Evolutionary conservation across 2,797 vertebrate species (phyloP), one percentile per base, ranked within the genome.

Genomic region (Triplophysa bombifrons): DNA sequence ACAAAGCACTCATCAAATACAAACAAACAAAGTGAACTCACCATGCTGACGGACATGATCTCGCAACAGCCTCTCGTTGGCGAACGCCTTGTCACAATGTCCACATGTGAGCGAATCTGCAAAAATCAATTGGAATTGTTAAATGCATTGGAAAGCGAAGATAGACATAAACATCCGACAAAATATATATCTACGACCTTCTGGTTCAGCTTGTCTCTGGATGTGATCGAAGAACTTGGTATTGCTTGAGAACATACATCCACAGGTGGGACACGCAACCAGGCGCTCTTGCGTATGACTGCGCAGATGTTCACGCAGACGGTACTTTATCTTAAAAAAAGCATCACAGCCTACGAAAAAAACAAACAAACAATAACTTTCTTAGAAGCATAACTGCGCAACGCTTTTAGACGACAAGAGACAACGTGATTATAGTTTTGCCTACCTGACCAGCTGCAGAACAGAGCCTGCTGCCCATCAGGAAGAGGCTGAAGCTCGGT

Each of bases 171-270:
- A 73, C 16, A 61, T n/a, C 46, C 3, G 4, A 38, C 11, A 25
- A 2, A 27, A 34, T 55, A 51, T n/a, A 46, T 12, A 9, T 11
- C n/a, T 10, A n/a, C 20, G 8, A 55, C 91, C 91, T 8, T 92
- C 87, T 41, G 93, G 91, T 84, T 91, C 91, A 2, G 92, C 86
- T 86, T 95, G 91, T 60, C 91, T 89, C 82, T 94, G 92, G 72
- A 92, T 88, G 78, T 94, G 93, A 85, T 93, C 90, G 19, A 94
- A 95, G 85, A 92, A 72, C 83, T 93, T 91, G 0, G 91, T 94
- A 87, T 89, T 95, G 88, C 87, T 93, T 86, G 92, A 94, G 87
- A 94, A 93, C 91, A 93, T 94, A 88, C 90, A 91, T 82, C 93
- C 90, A n/a, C 91, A 92, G 6, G 91, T 84, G 7, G 93, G 93